Conservation (phyloP, 2,888 invertebrate species). For the Cheilosia soror region DNA sequence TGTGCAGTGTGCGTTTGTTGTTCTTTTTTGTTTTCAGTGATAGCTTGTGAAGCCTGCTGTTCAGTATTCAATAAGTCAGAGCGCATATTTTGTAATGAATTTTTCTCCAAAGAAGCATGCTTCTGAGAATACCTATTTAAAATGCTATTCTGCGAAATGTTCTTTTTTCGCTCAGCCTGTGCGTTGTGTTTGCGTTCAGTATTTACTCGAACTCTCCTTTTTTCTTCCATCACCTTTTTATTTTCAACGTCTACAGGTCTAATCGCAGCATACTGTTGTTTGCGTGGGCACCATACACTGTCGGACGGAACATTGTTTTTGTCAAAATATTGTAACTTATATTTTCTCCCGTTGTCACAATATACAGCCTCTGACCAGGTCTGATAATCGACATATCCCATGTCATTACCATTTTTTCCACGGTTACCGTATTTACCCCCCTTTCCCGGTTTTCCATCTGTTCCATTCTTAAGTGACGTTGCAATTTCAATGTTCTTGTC, state of each 20-base stretch:
- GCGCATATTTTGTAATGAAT: not conserved
- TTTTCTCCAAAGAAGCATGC: not conserved
- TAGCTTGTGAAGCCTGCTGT: not conserved
- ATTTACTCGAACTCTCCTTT: not conserved
- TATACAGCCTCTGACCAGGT: not conserved
- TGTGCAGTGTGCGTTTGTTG: not conserved
- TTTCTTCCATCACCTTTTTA: not conserved
- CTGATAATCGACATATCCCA: constrained; percentile 11
- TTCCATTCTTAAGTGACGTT: not conserved
- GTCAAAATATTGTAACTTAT: not conserved
- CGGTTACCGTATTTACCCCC: not conserved
- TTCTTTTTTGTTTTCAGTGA: not conserved
- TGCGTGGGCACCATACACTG: not conserved
- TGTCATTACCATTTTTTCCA: constrained; percentile 9
- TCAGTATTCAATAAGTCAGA: not conserved
- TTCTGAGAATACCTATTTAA: not conserved
- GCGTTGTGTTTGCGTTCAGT: constrained; percentile 2
- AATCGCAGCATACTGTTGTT: constrained; percentile 1
- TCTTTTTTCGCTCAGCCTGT: constrained; percentile 10
- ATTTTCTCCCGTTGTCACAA: not conserved
- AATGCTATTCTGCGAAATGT: not conserved
- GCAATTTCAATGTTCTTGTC: not conserved
- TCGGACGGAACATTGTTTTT: not conserved
- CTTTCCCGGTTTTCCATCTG: not conserved
- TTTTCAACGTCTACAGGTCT: not conserved